phyloP scores from a whole-genome alignment of 2,888 invertebrate genomes.

The Apotomis betuletana region DNA sequence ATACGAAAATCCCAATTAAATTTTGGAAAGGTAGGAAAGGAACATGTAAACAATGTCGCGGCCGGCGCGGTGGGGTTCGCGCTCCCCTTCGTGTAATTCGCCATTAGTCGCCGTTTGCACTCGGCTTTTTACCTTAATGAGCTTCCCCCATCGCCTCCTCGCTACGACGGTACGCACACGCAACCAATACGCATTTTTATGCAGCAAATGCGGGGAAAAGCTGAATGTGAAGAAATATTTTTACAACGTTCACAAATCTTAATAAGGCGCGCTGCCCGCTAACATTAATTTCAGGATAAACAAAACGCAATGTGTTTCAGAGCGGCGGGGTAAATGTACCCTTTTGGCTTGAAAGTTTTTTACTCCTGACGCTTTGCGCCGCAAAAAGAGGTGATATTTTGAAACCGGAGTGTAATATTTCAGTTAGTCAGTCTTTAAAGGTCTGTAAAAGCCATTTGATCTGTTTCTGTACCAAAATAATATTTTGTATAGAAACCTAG shows the following conservation, averaged over 20 bases:
- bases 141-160: conserved; percentile 70
- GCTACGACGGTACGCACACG: conserved; percentile 65
- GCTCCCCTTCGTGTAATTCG: conserved; percentile 83
- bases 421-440: too few relatives aligned
- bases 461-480: too few relatives aligned
- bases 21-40: conserved; percentile 37
- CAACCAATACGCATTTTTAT: conserved; percentile 77
- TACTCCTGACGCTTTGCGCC: background rate
- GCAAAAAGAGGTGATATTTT: too few relatives aligned
- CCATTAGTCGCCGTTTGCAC: conserved; percentile 82
- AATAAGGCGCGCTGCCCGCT: conserved; percentile 21
- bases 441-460: too few relatives aligned
- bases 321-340: background rate
- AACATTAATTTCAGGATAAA: conserved; percentile 26
- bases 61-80: conserved; percentile 49
- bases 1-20: background rate
- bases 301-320: conserved; percentile 27
- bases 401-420: too few relatives aligned
- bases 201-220: conserved; percentile 62
- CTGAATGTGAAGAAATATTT: conserved; percentile 48
- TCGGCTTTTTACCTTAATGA: conserved; percentile 84
- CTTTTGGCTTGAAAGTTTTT: background rate
- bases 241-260: conserved; percentile 39
- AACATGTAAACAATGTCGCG: conserved; percentile 43
- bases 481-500: too few relatives aligned